phyloP scores from a whole-genome alignment of 1,140 invertebrate genomes.

The Drosophila erecta region DNA sequence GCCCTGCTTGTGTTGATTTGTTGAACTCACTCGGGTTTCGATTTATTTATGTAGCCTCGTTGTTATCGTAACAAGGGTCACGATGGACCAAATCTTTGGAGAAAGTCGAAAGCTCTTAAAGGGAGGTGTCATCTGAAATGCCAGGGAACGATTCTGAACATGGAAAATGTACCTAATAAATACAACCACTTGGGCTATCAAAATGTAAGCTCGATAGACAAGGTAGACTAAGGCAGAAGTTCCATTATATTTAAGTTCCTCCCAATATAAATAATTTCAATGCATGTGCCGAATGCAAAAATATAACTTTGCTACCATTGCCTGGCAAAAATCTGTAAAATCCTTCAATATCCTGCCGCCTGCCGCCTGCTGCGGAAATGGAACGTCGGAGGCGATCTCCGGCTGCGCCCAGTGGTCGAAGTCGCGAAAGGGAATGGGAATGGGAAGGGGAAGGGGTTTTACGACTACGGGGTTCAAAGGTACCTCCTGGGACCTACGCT shows the following conservation, averaged over 20 bases:
- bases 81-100: slow-evolving; percentile 6
- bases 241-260: neutral
- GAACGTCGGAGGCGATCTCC: slow-evolving; percentile 46
- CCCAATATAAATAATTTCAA: too few species aligned
- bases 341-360: neutral
- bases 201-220: neutral
- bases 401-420: slow-evolving; percentile 43
- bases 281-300: too few species aligned
- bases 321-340: neutral
- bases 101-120: slow-evolving; percentile 14
- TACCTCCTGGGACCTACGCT: slow-evolving; percentile 31
- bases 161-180: neutral
- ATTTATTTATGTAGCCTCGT: slow-evolving; percentile 59
- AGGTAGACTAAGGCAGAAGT: neutral
- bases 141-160: neutral
- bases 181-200: neutral
- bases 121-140: slow-evolving; percentile 34
- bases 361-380: slow-evolving; percentile 65
- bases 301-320: neutral
- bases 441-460: slow-evolving; percentile 42
- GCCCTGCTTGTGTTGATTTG: slow-evolving; percentile 43
- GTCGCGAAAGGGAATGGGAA: neutral
- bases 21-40: slow-evolving; percentile 45
- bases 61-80: slow-evolving; percentile 52
- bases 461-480: slow-evolving; percentile 6